phyloP scores from a whole-genome alignment of 2,113 vertebrate genomes.

The Pipra filicauda region DNA sequence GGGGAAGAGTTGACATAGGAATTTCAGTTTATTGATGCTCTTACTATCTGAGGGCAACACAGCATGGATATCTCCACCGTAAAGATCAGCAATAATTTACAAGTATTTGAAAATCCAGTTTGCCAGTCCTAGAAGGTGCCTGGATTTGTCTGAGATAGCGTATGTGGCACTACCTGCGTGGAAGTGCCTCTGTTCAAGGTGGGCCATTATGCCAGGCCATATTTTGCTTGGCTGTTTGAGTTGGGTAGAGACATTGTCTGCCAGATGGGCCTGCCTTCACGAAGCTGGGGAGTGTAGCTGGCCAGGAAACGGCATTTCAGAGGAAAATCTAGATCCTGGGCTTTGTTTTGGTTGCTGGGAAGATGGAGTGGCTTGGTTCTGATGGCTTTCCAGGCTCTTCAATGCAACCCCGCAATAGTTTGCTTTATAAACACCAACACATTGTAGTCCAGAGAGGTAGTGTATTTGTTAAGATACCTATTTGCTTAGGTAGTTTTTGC shows the following conservation, averaged over 20 bases:
- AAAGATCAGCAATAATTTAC: not conserved
- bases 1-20: not conserved
- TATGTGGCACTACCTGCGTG: not conserved
- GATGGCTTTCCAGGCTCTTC: not conserved
- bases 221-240: not conserved
- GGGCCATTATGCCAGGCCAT: fast-evolving
- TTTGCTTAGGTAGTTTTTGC: not conserved
- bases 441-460: not conserved
- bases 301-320: not conserved
- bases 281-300: not conserved
- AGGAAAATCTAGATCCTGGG: not conserved
- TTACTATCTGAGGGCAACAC: not conserved
- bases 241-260: not conserved
- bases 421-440: not conserved
- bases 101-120: not conserved
- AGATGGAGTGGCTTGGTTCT: not conserved
- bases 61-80: not conserved
- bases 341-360: not conserved
- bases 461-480: fast-evolving
- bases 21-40: not conserved
- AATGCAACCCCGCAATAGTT: not conserved
- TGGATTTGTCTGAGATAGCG: not conserved
- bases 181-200: not conserved
- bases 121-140: not conserved
- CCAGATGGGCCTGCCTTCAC: fast-evolving